Evolutionary conservation across 2,113 vertebrate genomes (phyloP).

Genomic region (Apteryx mantelli): DNA sequence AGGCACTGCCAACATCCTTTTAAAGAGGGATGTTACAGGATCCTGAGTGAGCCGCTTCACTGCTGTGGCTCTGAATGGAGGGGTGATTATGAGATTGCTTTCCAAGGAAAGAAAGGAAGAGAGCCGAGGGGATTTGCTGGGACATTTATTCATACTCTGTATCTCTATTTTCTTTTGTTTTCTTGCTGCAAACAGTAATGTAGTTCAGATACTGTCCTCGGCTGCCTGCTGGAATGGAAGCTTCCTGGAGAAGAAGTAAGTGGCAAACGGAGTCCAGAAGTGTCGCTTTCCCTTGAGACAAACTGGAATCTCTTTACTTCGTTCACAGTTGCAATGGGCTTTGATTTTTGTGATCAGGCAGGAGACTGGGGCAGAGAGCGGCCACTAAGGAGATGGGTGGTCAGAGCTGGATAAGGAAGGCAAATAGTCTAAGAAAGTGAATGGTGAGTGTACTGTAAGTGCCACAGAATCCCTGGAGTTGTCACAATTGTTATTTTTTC

Average conservation of each 20-base stretch:
- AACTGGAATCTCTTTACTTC: not conserved
- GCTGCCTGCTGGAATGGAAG: slow-evolving; percentile 97
- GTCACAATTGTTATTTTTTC: not conserved
- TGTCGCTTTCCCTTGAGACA: not conserved
- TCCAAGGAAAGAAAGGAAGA: not conserved
- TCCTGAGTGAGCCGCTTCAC: not conserved
- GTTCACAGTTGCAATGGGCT: not conserved
- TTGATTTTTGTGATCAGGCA: not conserved
- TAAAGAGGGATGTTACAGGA: not conserved
- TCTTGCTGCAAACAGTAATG: slow-evolving; percentile 78
- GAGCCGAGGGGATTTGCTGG: not conserved
- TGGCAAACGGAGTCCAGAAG: not conserved
- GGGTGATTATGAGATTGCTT: not conserved
- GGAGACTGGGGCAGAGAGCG: not conserved
- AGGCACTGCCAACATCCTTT: not conserved
- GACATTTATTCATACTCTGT: not conserved
- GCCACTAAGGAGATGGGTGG: not conserved
- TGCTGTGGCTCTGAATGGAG: not conserved
- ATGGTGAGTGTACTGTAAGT: not conserved
- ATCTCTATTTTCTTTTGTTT: slow-evolving; percentile 3
- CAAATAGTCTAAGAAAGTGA: not conserved
- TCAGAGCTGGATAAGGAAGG: not conserved
- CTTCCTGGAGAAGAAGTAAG: slow-evolving; percentile 97
- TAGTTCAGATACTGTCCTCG: slow-evolving; percentile 92
- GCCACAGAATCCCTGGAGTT: not conserved